Evolutionary conservation across 2,113 vertebrate genomes (phyloP), one percentile per base, ranked within the genome.

Genomic region (Hippocampus barbouri): DNA sequence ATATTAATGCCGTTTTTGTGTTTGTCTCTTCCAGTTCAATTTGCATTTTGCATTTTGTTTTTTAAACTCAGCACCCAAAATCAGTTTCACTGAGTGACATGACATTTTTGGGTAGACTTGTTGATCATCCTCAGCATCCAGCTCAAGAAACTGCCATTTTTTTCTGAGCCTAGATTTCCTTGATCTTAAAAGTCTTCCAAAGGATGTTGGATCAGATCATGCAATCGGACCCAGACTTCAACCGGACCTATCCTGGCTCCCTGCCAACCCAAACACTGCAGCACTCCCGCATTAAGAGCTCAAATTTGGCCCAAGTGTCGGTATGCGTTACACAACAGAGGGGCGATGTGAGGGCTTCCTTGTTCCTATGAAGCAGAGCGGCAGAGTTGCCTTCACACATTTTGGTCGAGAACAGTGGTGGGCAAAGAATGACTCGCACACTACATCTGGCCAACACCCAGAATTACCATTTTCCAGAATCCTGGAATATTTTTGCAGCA

Each of bases 341-440:
- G 30, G 12, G 16, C 5, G 34, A 54, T 40, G 7, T 65, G 66
- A 27, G 68, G 67, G 30, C 8, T 8, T 69, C 25, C 67, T 56
- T 66, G 75, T 66, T 73, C 53, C 49, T 25, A 69, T 62, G 71
- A 68, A 76, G 30, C 64, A 56, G 62, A 79, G 12, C 38, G 14
- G 63, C 68, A 68, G 14, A 75, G 41, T 3, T 4, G 30, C 10
- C 38, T 64, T 12, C 20, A 8, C 1, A 43, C 41, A 64, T 43
- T 14, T 64, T 8, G 34, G 61, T 11, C 30, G 10, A 57, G 56
- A 27, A 3, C 10, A 57, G 56, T 4, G 23, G 23, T 57, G 2
- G 56, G 10, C 10, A 57, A 57, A 23, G 56, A 10, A 25, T 57
- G 56, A 10, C 11, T 57, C 4, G n/a, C 56, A 4, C 53, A 0